phyloP scores from a whole-genome alignment of 1,140 invertebrate species.

The Drosophila nigrodunni region DNA sequence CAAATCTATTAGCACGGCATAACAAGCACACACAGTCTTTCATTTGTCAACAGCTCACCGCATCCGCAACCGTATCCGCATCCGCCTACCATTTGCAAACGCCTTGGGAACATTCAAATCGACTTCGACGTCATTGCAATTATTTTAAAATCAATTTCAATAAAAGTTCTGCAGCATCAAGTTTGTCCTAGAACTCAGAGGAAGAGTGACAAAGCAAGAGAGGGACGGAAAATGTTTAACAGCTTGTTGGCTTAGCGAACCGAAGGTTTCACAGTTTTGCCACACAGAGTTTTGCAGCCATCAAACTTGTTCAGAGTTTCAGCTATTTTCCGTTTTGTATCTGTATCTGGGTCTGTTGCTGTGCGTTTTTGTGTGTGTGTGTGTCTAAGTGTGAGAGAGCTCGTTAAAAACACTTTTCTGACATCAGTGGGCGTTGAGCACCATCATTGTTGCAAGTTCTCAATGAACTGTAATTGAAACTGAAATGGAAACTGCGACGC shows the following conservation, averaged over 20 bases:
- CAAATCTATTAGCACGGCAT: conserved; percentile 69
- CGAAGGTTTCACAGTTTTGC: conserved; percentile 15
- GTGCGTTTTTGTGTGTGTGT: conserved; percentile 1
- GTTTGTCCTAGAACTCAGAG: conserved; percentile 7
- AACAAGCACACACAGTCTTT: conserved; percentile 24
- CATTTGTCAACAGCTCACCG: conserved; percentile 31
- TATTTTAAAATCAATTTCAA: conserved; percentile 82
- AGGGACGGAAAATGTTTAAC: conserved; percentile 48
- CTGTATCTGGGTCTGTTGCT: conserved; percentile 20
- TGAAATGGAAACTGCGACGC: conserved; percentile 62
- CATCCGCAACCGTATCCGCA: conserved; percentile 17
- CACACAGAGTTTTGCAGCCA: neutral
- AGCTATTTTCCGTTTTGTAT: conserved; percentile 35
- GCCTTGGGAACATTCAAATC: conserved; percentile 58
- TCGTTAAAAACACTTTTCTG: conserved; percentile 81
- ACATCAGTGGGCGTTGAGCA: conserved; percentile 61
- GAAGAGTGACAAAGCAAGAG: neutral
- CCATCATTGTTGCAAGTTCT: conserved; percentile 73
- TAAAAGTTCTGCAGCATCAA: conserved; percentile 62
- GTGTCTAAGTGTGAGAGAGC: conserved; percentile 45
- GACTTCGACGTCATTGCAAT: conserved; percentile 71
- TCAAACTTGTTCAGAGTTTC: conserved; percentile 36
- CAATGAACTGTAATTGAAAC: conserved; percentile 82
- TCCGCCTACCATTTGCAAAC: neutral
- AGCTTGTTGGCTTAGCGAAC: conserved; percentile 75